A percentile compares a stretch with the other conserved stretches of the same genome.
Evolutionary conservation across 2,797 vertebrate genomes (phyloP).

Genomic region (Acrocephalus scirpaceus): DNA sequence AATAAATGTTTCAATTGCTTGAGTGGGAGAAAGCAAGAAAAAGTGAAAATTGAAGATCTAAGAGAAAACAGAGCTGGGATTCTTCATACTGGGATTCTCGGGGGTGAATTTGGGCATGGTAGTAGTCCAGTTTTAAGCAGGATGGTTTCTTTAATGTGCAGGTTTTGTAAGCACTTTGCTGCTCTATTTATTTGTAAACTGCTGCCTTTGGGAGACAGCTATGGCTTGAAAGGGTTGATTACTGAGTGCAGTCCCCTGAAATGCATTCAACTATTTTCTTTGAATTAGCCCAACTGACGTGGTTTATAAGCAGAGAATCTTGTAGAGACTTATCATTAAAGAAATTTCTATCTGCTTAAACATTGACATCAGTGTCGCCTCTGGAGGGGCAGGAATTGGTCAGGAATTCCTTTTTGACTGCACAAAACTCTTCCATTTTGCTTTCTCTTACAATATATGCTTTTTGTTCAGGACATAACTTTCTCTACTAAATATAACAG

Average conservation of each 20-base stretch:
- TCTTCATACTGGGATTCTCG: not conserved
- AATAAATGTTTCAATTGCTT: not conserved
- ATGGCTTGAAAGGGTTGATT: not conserved
- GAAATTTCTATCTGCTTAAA: not conserved
- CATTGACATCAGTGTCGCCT: accelerated
- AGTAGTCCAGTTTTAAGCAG: not conserved
- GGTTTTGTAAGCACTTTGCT: not conserved
- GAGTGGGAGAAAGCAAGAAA: not conserved
- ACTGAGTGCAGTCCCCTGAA: not conserved
- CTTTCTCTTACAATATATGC: not conserved
- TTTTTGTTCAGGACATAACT: not conserved
- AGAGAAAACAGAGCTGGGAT: not conserved
- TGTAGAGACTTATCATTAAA: not conserved
- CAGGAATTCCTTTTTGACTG: not conserved
- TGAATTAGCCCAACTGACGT: not conserved
- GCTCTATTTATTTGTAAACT: not conserved
- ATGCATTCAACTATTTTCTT: not conserved
- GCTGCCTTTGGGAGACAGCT: not conserved
- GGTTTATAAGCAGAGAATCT: not conserved
- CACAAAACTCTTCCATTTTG: not conserved
- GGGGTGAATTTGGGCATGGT: not conserved
- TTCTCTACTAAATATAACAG: not conserved
- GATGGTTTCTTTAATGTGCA: not conserved
- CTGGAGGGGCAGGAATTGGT: not conserved
- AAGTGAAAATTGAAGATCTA: not conserved